These are phyloP conservation scores for Lathronympha strigana DNA, from an alignment of 2,888 invertebrate genomes.

Conservation along the genomic window DNA sequence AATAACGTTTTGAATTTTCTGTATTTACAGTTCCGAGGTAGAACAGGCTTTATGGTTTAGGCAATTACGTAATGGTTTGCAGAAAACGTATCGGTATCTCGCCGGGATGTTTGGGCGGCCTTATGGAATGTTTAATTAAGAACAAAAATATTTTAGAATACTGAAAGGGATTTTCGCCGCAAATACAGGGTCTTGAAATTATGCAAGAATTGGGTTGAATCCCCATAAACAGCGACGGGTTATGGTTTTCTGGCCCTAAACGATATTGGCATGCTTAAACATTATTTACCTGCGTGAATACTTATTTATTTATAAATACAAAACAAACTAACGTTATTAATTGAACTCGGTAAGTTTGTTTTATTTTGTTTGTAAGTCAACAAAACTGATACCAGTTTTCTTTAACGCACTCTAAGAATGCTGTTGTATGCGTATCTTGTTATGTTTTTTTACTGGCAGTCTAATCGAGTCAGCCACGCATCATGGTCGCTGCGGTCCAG, in stretches of 20 bases:
- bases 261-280: background rate
- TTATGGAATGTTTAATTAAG: constrained; percentile 38
- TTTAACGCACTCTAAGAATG: constrained; percentile 14
- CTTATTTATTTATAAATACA: background rate
- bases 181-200: constrained; percentile 26
- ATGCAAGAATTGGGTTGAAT: constrained; percentile 16
- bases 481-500: constrained; percentile 52
- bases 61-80: constrained; percentile 30
- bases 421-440: background rate
- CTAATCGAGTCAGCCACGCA: constrained; percentile 46
- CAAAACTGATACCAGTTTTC: too few species aligned
- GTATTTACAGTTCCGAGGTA: constrained; percentile 39
- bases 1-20: constrained; percentile 40
- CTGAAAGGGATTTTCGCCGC: constrained; percentile 22
- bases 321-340: background rate
- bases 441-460: constrained; percentile 45
- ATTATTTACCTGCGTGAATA: background rate
- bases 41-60: constrained; percentile 27
- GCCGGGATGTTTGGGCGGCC: constrained; percentile 25
- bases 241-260: constrained; percentile 39
- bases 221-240: constrained; percentile 36
- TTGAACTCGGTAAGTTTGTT: too few species aligned
- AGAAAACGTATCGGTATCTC: constrained; percentile 39
- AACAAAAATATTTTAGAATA: constrained; percentile 34
- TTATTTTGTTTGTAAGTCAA: too few species aligned